Evolutionary conservation across 2,888 invertebrate species (phyloP).

Genomic region (Incurvaria masculella): DNA sequence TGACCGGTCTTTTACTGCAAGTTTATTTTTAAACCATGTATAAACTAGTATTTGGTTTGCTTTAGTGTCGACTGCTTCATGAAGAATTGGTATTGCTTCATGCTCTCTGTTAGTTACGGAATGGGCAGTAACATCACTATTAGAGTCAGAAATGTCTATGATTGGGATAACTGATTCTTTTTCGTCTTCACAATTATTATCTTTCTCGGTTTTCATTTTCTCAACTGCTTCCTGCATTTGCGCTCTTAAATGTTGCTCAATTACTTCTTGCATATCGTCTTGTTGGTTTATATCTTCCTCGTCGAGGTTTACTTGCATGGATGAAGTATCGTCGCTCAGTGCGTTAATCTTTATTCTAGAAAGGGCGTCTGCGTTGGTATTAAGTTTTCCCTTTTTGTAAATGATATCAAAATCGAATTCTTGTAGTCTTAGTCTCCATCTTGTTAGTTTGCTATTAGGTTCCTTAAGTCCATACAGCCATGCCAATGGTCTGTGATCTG

Average conservation of each 20-base stretch:
- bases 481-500: conserved; percentile 23
- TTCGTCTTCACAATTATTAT: too few relatives aligned
- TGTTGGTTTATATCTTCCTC: neutral
- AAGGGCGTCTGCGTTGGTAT: conserved; percentile 12
- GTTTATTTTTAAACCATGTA: conserved; percentile 14
- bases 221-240: neutral
- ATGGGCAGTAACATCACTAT: too few relatives aligned
- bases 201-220: neutral
- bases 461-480: conserved; percentile 22
- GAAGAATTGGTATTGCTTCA: conserved; percentile 7
- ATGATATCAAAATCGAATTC: conserved; percentile 20
- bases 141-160: too few relatives aligned
- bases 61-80: conserved; percentile 20
- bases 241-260: neutral
- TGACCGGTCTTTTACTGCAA: conserved; percentile 12
- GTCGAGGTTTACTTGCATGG: neutral
- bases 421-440: conserved; percentile 22
- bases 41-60: conserved; percentile 19
- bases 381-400: conserved; percentile 17
- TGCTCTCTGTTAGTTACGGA: conserved; percentile 2
- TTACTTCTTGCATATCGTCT: neutral
- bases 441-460: conserved; percentile 18
- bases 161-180: neutral
- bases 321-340: neutral
- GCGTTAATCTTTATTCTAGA: conserved; percentile 3